A percentile compares a stretch with the other conserved stretches of the same genome.
These are phyloP conservation scores for Drosophila repleta DNA, from an alignment of 1,140 invertebrate species.

Conservation along the genomic window DNA sequence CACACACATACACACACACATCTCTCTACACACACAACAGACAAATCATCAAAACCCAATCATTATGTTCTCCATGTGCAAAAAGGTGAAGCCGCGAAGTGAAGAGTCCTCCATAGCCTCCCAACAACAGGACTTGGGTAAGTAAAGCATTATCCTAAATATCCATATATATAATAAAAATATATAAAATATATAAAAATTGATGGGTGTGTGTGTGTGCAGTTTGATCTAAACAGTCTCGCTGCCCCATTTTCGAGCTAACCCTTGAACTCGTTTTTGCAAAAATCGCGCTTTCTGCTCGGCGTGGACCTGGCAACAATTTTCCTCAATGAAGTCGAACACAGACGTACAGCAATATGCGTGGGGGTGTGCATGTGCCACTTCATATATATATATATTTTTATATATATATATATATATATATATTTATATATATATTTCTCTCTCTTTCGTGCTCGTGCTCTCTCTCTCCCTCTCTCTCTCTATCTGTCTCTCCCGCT, in stretches of 20 bases:
- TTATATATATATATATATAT: neutral
- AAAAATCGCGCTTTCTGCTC: constrained; percentile 24
- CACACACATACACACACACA: neutral
- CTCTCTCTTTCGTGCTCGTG: neutral
- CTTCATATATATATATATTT: constrained; percentile 7
- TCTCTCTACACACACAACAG: neutral
- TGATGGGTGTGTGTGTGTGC: constrained; percentile 5
- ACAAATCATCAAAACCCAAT: neutral
- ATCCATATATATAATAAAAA: neutral
- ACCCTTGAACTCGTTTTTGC: constrained; percentile 79
- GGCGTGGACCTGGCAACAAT: constrained; percentile 51
- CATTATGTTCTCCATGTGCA: constrained; percentile 83
- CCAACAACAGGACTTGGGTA: constrained; percentile 70
- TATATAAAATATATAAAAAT: no score
- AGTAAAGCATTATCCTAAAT: constrained; percentile 33
- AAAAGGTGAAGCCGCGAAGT: constrained; percentile 72
- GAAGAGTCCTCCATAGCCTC: constrained; percentile 56
- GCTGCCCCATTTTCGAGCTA: constrained; percentile 58
- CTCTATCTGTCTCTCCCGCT: neutral
- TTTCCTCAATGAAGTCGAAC: constrained; percentile 82
- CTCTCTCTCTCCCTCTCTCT: constrained; percentile 1
- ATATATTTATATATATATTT: neutral
- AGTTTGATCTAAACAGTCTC: neutral
- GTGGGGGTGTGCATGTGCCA: constrained; percentile 1
- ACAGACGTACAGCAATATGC: constrained; percentile 30